A percentile compares a stretch with the other conserved stretches of the same genome.
phyloP scores from a whole-genome alignment of 2,113 vertebrate species.

The Halichoeres trimaculatus region DNA sequence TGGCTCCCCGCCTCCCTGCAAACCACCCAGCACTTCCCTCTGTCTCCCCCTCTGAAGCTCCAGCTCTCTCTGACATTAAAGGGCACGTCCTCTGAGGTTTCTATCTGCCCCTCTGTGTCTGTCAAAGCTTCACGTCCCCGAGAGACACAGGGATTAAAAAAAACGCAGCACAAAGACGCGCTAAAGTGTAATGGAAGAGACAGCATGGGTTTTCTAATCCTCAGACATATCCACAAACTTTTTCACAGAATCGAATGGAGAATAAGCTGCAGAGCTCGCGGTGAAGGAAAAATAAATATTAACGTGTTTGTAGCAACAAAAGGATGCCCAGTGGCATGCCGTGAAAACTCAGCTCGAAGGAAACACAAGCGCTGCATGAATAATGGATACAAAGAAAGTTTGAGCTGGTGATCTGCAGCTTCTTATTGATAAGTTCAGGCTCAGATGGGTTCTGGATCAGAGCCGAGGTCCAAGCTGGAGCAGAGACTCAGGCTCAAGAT shows the following conservation, averaged over 20 bases:
- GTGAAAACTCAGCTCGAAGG: constrained; percentile 36
- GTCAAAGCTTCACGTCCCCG: constrained; percentile 35
- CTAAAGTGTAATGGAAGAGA: constrained; percentile 16
- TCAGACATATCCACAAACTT: constrained; percentile 24
- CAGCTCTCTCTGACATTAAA: constrained; percentile 64
- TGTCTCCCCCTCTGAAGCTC: constrained; percentile 18
- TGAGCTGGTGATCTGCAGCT: constrained; percentile 36
- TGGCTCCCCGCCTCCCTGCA: constrained; percentile 46
- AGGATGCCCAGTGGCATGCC: constrained; percentile 31
- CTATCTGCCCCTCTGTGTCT: constrained; percentile 51
- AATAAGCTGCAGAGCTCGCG: constrained; percentile 8
- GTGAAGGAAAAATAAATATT: constrained; percentile 38
- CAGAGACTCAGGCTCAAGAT: constrained; percentile 25
- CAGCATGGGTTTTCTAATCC: constrained; percentile 21
- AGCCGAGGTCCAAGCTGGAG: constrained; percentile 21
- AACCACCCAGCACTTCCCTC: constrained; percentile 16
- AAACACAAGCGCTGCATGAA: constrained; percentile 54
- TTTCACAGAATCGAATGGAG: constrained; percentile 28
- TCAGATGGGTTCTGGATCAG: constrained; percentile 48
- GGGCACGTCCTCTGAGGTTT: constrained; percentile 67
- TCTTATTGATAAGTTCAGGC: constrained; percentile 61
- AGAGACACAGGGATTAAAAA: constrained; percentile 21
- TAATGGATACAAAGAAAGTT: constrained; percentile 64
- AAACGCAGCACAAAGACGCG: constrained; percentile 2
- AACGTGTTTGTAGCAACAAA: constrained; percentile 9